These are phyloP conservation scores for Notoglanidium macrostoma DNA, from an alignment of 2,797 vertebrate genomes.

Conservation along the genomic window DNA sequence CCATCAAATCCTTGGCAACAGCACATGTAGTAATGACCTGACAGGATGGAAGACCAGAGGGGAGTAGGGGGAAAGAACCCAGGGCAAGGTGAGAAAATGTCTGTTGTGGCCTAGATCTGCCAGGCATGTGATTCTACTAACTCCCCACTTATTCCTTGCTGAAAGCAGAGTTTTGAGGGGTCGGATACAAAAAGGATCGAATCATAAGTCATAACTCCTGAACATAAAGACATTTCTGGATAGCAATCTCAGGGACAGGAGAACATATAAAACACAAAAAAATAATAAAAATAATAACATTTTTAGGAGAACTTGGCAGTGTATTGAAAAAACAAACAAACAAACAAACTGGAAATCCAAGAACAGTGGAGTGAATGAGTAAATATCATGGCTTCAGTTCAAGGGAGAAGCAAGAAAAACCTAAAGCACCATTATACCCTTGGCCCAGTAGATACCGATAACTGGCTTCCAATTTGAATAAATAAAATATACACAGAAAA, in stretches of 20 bases:
- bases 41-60: slow-evolving; percentile 25
- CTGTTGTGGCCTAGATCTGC: slow-evolving; percentile 45
- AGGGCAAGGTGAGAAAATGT: slow-evolving; percentile 49
- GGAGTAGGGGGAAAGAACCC: not conserved
- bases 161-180: slow-evolving; percentile 10
- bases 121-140: slow-evolving; percentile 34
- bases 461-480: not conserved
- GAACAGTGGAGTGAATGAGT: not conserved
- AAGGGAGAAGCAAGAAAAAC: not conserved
- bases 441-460: not conserved
- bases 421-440: not conserved
- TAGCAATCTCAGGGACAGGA: not conserved
- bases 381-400: not conserved
- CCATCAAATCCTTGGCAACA: slow-evolving; percentile 16
- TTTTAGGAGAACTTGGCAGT: slow-evolving; percentile 11
- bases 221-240: not conserved
- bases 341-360: not conserved
- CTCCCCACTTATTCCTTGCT: slow-evolving; percentile 16
- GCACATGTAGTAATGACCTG: slow-evolving; percentile 19
- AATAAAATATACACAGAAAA: not conserved
- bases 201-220: not conserved
- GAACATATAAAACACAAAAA: not conserved
- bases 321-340: not conserved
- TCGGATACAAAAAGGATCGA: slow-evolving; percentile 3
- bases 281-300: slow-evolving; percentile 3